These are phyloP conservation scores for Eclectus roratus DNA, from an alignment of 2,113 vertebrate species.

Conservation along the genomic window DNA sequence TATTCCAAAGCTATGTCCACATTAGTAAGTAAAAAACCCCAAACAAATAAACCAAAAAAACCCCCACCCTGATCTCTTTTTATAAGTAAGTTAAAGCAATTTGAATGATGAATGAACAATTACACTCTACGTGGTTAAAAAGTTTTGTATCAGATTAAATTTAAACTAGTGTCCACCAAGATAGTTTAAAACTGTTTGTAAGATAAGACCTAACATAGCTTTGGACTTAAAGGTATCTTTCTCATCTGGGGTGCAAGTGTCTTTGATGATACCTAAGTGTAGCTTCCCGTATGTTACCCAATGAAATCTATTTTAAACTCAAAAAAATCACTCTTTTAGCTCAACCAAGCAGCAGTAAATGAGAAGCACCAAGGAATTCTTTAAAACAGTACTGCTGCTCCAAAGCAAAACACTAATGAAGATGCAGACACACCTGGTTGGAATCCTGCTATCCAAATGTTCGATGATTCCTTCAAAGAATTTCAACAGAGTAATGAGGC, in stretches of 20 bases:
- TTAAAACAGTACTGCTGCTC: background rate
- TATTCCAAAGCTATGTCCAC: background rate
- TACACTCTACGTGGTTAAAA: background rate
- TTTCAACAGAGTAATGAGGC: background rate
- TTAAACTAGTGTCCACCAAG: background rate
- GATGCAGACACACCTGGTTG: background rate
- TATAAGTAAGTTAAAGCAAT: background rate
- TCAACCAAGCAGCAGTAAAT: background rate
- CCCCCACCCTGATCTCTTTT: background rate
- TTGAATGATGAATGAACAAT: background rate
- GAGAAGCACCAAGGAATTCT: background rate
- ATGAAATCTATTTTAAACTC: background rate
- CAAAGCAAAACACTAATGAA: background rate
- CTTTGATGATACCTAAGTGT: background rate
- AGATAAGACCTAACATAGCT: background rate
- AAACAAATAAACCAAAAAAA: background rate
- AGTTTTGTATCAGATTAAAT: background rate
- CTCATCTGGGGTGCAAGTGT: background rate
- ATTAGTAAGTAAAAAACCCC: background rate
- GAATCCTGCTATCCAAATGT: background rate
- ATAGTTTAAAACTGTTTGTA: background rate
- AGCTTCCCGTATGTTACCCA: background rate
- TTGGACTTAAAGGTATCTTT: background rate
- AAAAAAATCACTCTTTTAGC: background rate
- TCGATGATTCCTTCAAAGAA: background rate